These are phyloP conservation scores for Diarsia mendica DNA, from an alignment of 2,888 invertebrate species.

Conservation along the genomic window DNA sequence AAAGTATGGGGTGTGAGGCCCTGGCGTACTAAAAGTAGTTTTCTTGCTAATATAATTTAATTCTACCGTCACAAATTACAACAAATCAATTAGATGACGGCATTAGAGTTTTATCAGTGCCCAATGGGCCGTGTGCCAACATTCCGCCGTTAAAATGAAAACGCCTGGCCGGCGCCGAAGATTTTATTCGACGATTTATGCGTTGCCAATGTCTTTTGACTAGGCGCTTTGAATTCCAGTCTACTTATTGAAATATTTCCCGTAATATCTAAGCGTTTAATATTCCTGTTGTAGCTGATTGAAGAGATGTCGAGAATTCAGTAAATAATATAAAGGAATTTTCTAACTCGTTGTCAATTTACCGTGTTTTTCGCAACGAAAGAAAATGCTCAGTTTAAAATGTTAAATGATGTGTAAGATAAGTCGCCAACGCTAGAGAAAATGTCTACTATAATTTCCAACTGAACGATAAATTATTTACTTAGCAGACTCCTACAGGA, in stretches of 20 bases:
- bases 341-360: neutral
- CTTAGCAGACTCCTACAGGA: neutral
- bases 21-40: neutral
- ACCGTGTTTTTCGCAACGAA: neutral
- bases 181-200: constrained; percentile 61
- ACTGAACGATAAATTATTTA: constrained; percentile 18
- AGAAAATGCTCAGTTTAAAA: neutral
- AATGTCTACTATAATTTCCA: neutral
- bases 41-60: constrained; percentile 17
- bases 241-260: neutral
- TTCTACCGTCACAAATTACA: constrained; percentile 27
- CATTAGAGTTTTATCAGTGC: constrained; percentile 50
- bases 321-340: neutral
- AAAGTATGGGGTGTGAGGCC: no score
- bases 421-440: neutral
- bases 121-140: constrained; percentile 65
- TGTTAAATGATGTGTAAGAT: neutral
- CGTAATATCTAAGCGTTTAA: constrained; percentile 5
- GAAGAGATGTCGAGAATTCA: neutral
- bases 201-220: constrained; percentile 62
- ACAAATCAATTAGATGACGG: constrained; percentile 42
- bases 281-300: constrained; percentile 6
- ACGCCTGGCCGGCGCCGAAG: constrained; percentile 73
- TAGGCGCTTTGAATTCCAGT: constrained; percentile 60
- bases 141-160: constrained; percentile 68